These are phyloP conservation scores for Bergia puertoricense DNA, from an alignment of 92 coral and sea anemone genomes.

Conservation along the genomic window DNA sequence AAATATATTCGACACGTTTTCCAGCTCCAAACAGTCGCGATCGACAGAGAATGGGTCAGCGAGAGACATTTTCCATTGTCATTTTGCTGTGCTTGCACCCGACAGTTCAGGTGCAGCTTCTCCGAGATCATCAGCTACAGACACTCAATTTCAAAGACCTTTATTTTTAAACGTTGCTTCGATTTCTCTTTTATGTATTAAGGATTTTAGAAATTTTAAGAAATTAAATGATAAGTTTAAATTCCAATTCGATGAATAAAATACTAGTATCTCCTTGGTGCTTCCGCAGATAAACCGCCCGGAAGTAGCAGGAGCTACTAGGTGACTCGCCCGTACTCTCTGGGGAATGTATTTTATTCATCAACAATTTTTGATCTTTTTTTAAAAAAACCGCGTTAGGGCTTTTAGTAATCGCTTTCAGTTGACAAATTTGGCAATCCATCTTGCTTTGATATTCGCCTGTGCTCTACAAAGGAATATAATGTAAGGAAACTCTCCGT, in stretches of 20 bases:
- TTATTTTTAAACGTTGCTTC: slow-evolving; percentile 5
- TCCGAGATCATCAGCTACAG: slow-evolving; percentile 8
- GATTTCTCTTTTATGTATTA: neutral
- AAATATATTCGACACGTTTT: slow-evolving; percentile 12
- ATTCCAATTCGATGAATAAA: too few species aligned
- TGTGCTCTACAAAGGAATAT: neutral
- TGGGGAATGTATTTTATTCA: slow-evolving; percentile 14
- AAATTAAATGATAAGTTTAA: too few species aligned
- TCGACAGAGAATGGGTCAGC: slow-evolving; percentile 18
- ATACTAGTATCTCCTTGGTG: too few species aligned
- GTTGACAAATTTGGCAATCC: slow-evolving; percentile 3
- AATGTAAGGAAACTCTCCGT: neutral
- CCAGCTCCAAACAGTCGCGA: slow-evolving; percentile 10
- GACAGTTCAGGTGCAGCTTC: slow-evolving; percentile 4
- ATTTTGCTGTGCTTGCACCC: slow-evolving; percentile 1
- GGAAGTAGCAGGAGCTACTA: too few species aligned
- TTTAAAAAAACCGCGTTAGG: neutral
- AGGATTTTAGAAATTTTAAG: too few species aligned
- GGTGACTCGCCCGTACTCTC: neutral
- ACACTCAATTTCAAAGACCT: slow-evolving; percentile 6
- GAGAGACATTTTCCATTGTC: slow-evolving; percentile 3
- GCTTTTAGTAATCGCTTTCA: slow-evolving; percentile 1
- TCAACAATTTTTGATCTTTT: slow-evolving; percentile 5
- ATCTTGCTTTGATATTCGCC: neutral
- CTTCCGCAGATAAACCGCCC: too few species aligned